Conservation (phyloP, 2,113 vertebrate species). For the Sturnus vulgaris region DNA sequence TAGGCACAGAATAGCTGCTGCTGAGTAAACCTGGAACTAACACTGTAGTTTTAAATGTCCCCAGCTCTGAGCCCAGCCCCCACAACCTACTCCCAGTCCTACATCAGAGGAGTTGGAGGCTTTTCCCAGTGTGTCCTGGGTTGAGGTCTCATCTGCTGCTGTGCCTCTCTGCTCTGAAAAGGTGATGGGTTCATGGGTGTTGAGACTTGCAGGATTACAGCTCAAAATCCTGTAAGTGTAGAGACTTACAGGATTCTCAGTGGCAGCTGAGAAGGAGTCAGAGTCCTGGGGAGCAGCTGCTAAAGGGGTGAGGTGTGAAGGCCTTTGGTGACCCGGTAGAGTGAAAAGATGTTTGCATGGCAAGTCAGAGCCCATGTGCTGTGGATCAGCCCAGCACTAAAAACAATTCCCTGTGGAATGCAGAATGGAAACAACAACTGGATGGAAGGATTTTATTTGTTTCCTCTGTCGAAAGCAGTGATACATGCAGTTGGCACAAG, state of each 20-base stretch:
- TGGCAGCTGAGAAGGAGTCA: not conserved
- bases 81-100: not conserved
- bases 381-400: not conserved
- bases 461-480: constrained; percentile 4
- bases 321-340: not conserved
- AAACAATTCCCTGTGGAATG: not conserved
- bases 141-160: not conserved
- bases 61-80: not conserved
- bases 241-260: not conserved
- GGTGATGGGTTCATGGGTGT: not conserved
- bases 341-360: not conserved
- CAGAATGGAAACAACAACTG: not conserved
- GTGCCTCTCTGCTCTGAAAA: not conserved
- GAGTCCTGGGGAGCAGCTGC: not conserved
- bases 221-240: not conserved
- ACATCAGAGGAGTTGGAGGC: not conserved
- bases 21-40: not conserved
- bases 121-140: not conserved
- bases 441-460: constrained; percentile 35
- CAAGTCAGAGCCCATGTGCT: rapidly evolving
- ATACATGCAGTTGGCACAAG: constrained; percentile 45
- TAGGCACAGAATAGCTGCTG: rapidly evolving
- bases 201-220: not conserved
- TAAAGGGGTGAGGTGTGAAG: not conserved
- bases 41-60: not conserved